These are phyloP conservation scores for Piliocolobus tephrosceles DNA, from an alignment of 2,113 vertebrate genomes.

Conservation along the genomic window DNA sequence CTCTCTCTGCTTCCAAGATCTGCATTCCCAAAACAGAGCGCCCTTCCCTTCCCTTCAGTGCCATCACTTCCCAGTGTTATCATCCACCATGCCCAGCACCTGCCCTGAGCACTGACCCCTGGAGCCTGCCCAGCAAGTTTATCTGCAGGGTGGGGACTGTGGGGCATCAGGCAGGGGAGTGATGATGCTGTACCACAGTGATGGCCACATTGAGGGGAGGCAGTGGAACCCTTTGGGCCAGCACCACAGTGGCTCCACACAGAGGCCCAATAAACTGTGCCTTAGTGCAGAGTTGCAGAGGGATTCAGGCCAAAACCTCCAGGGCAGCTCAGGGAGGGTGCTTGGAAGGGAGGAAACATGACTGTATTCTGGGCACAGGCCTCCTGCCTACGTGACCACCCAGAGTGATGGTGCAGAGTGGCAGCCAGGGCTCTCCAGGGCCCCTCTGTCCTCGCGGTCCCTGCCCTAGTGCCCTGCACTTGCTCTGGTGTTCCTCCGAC, in stretches of 20 bases:
- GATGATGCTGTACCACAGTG: background rate
- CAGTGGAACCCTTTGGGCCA: background rate
- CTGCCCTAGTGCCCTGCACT: background rate
- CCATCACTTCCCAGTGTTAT: background rate
- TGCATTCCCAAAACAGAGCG: background rate
- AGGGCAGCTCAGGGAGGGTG: background rate
- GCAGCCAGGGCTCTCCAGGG: background rate
- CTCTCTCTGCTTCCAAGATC: background rate
- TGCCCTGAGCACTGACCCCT: background rate
- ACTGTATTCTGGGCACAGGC: background rate
- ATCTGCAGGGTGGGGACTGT: background rate
- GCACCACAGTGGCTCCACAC: too few species aligned
- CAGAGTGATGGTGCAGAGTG: background rate
- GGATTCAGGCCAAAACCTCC: background rate
- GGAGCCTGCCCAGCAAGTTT: background rate
- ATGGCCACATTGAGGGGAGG: background rate
- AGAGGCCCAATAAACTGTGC: background rate
- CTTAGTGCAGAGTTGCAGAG: background rate
- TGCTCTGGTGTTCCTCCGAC: background rate
- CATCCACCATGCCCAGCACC: background rate
- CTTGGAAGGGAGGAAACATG: background rate
- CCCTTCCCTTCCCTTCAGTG: background rate
- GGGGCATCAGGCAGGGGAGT: too few species aligned
- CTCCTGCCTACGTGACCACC: fast-evolving
- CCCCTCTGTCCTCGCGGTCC: fast-evolving